A percentile compares a stretch with the other conserved stretches of the same genome.
These are phyloP conservation scores for Bellardia bayeri DNA, from an alignment of 2,888 invertebrate genomes.

Conservation along the genomic window DNA sequence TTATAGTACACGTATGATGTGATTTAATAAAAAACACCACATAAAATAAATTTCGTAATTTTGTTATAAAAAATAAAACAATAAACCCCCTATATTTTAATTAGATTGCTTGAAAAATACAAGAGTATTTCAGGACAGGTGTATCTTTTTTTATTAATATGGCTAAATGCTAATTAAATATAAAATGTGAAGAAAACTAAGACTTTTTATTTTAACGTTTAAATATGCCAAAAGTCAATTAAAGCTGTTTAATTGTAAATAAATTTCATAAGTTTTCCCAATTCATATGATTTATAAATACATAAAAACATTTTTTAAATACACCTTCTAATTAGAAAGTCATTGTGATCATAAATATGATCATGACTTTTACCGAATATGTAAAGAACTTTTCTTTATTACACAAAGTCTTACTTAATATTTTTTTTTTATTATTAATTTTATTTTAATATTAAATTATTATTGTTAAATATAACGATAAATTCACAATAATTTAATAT, in stretches of 20 bases:
- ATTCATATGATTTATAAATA: background rate
- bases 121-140: background rate
- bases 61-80: slow-evolving; percentile 20
- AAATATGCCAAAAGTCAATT: background rate
- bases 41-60: slow-evolving; percentile 44
- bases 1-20: slow-evolving; percentile 41
- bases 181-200: too few relatives aligned
- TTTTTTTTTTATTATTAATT: background rate
- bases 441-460: too few relatives aligned
- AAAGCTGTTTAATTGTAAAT: background rate
- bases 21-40: slow-evolving; percentile 45
- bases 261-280: background rate
- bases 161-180: background rate
- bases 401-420: background rate
- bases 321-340: background rate
- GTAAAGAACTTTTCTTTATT: background rate
- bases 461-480: too few relatives aligned
- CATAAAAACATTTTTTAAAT: background rate
- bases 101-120: background rate
- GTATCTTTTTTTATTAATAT: background rate
- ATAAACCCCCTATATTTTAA: background rate
- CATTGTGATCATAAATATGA: background rate
- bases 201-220: background rate
- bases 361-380: background rate
- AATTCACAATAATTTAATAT: too few relatives aligned